Evolutionary conservation across 2,113 vertebrate genomes (phyloP), one percentile per base, ranked within the genome.

Genomic region (Gobius niger): DNA sequence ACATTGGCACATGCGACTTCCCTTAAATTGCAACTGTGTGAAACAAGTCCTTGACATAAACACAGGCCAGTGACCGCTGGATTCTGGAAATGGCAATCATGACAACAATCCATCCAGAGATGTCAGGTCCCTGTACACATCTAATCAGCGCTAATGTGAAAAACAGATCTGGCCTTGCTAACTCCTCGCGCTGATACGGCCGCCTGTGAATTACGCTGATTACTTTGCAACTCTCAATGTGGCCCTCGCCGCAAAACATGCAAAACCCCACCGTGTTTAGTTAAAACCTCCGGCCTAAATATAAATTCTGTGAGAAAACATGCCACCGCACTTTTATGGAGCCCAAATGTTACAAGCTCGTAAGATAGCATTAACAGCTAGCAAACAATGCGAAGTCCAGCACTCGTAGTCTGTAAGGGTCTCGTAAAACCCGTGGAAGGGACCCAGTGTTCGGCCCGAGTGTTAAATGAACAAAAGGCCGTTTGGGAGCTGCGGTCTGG

Each of bases 371-470:
- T 81, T 82, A 80, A 71, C 60, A 77, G 73, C 80, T 68, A 72
- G 68, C 68, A 65, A 80, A 87, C 81, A 74, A 77, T 60, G 68
- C 57, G 64, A 72, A 73, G 73, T 87, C 84, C 85, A 89, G 67
- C 62, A 72, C 76, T 75, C 75, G 77, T 77, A 81, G 83, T 86
- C 80, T 78, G 70, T 84, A 90, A 86, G 66, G 70, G 68, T 65
- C 88, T 84, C 62, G 77, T 91, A 90, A 92, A 91, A 87, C 65
- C 84, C 83, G 86, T 66, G 80, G 83, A 85, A 82, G 78, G 52
- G 44, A 46, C 64, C 61, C 80, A 66, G 42, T 72, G 68, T 70
- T 79, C 7, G 68, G 72, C 60, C 80, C 66, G 44, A 52, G 65
- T 82, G 73, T 75, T 76, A 81, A 80, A 85, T 52, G 74, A 82